A percentile compares a stretch with the other conserved stretches of the same genome.
Evolutionary conservation across 2,113 vertebrate genomes (phyloP).

Genomic region (Potamarius usumacintae): DNA sequence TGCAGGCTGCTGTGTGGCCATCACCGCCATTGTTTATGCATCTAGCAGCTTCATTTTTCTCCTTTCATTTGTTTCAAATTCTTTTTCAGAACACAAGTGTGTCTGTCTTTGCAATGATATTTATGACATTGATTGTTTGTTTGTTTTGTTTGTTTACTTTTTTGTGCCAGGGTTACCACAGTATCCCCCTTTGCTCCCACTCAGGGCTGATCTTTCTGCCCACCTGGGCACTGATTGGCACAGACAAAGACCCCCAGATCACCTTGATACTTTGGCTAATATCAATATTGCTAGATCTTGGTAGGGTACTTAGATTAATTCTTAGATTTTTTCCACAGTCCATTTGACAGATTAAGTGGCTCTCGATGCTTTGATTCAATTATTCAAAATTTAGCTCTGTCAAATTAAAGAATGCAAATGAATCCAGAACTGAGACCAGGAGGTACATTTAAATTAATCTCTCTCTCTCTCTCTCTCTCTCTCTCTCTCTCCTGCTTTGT

Average conservation of each 20-base stretch:
- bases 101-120: conserved; percentile 64
- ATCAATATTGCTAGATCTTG: conserved; percentile 1
- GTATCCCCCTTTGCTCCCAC: conserved; percentile 78
- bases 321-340: not conserved
- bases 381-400: conserved; percentile 16
- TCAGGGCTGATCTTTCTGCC: conserved; percentile 69
- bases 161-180: conserved; percentile 75
- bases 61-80: conserved; percentile 34
- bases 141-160: conserved; percentile 69
- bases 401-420: conserved; percentile 16
- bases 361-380: conserved; percentile 20
- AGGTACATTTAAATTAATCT: conserved; percentile 13
- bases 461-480: conserved; percentile 6
- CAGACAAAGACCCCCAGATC: conserved; percentile 5
- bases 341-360: conserved; percentile 33
- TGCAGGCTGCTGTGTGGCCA: conserved; percentile 57
- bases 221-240: conserved; percentile 50
- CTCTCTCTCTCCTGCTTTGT: not conserved
- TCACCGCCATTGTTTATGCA: conserved; percentile 61
- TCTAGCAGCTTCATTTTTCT: conserved; percentile 38
- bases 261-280: not conserved
- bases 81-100: conserved; percentile 29
- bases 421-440: conserved; percentile 8
- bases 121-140: conserved; percentile 68
- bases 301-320: not conserved